phyloP scores from a whole-genome alignment of 2,113 vertebrate species.

The Leucopsar rothschildi region DNA sequence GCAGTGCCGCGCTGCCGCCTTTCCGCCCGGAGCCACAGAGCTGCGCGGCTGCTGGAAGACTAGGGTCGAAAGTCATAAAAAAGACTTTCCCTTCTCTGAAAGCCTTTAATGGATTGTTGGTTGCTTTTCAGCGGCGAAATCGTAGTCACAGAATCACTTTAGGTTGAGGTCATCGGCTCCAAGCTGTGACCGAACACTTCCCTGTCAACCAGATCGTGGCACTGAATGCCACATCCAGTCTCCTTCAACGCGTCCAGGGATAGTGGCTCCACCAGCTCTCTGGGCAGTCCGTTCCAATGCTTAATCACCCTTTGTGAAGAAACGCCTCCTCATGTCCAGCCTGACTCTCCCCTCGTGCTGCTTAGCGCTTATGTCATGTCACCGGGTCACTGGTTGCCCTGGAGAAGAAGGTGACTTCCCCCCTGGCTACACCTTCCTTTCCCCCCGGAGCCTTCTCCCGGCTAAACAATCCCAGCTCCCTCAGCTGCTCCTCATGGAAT shows the following conservation, averaged over 20 bases:
- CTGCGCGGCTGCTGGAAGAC: no score
- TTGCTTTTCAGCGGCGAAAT: not conserved
- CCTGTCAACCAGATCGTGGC: no score
- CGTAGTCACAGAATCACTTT: no score
- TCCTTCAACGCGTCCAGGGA: no score
- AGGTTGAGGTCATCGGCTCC: not conserved
- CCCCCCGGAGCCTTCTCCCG: accelerated
- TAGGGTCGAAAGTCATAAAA: no score
- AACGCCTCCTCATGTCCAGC: not conserved
- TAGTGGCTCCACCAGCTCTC: not conserved
- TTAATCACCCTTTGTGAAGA: not conserved
- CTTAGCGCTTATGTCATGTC: accelerated
- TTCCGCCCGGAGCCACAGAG: accelerated
- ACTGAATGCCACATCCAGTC: not conserved
- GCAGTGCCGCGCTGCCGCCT: accelerated
- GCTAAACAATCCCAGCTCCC: not conserved
- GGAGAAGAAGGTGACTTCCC: not conserved
- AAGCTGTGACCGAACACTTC: accelerated
- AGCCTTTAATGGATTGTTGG: no score
- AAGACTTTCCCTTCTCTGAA: accelerated
- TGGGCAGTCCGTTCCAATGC: no score
- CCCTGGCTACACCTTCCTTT: not conserved
- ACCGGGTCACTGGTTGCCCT: not conserved
- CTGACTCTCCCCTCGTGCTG: not conserved
- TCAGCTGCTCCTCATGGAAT: not conserved